Evolutionary conservation across 1,140 invertebrate genomes (phyloP).

Genomic region (Bombus vancouverensis): DNA sequence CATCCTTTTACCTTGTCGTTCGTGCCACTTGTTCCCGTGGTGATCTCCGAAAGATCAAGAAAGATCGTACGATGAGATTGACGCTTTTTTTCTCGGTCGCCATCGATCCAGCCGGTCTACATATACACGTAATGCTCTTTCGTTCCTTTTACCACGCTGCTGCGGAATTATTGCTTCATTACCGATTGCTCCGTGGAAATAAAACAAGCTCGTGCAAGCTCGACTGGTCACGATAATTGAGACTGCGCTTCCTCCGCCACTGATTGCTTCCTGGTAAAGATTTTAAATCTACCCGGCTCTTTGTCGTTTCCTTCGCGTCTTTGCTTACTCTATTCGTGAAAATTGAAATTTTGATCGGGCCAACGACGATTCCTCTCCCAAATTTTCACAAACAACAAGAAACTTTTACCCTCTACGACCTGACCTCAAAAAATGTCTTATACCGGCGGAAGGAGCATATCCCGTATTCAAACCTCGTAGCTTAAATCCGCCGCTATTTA

Average conservation of each 20-base stretch:
- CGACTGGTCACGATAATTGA: neutral
- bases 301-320: neutral
- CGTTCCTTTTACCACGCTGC: neutral
- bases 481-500: constrained; percentile 64
- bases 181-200: constrained; percentile 9
- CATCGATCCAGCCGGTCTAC: constrained; percentile 31
- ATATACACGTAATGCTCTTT: neutral
- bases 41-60: constrained; percentile 44
- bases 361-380: neutral
- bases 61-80: constrained; percentile 56
- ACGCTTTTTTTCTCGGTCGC: constrained; percentile 51
- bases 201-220: neutral
- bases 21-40: constrained; percentile 44
- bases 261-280: neutral
- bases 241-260: neutral
- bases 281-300: neutral
- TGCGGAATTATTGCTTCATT: constrained; percentile 48
- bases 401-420: neutral
- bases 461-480: constrained; percentile 48
- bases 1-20: constrained; percentile 58
- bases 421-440: constrained; percentile 9
- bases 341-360: neutral
- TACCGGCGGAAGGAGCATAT: constrained; percentile 47
- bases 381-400: neutral
- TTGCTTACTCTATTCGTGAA: neutral